Conservation (phyloP, 1,140 invertebrate genomes). For the Acromyrmex echinatior region DNA sequence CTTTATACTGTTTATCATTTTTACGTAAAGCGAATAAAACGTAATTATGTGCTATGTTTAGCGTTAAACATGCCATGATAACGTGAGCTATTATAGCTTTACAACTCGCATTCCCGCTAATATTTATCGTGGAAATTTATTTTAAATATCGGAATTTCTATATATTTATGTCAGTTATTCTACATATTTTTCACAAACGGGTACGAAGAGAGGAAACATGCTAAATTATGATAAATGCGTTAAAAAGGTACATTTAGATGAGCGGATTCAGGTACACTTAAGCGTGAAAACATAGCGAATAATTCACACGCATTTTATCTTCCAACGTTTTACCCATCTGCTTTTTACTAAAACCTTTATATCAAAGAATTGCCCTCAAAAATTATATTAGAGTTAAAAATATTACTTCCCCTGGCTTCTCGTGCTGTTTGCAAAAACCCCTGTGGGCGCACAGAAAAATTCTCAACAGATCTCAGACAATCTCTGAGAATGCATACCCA, state of each 20-base stretch:
- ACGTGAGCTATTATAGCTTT: conserved; percentile 1
- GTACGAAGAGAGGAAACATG: background rate
- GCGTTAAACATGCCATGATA: background rate
- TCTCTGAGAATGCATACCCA: conserved; percentile 20
- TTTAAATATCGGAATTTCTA: conserved; percentile 9
- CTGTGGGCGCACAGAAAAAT: background rate
- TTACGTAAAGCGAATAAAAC: conserved; percentile 17
- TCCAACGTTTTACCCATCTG: background rate
- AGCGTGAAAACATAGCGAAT: conserved; percentile 2
- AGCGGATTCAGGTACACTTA: background rate
- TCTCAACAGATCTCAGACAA: conserved; percentile 1
- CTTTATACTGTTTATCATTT: background rate
- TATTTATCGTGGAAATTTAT: background rate
- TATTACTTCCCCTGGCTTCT: background rate
- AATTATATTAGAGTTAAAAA: conserved; percentile 44
- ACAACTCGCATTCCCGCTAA: background rate
- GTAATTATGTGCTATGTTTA: conserved; percentile 21
- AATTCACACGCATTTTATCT: conserved; percentile 7
- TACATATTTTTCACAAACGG: background rate
- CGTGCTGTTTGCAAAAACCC: background rate
- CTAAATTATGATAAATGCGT: conserved; percentile 15
- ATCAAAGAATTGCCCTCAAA: conserved; percentile 24
- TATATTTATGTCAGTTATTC: background rate
- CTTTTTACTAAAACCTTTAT: conserved; percentile 9
- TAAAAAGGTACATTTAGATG: background rate